Conservation (phyloP, 2,888 invertebrate genomes). For the Lasiommata megera region DNA sequence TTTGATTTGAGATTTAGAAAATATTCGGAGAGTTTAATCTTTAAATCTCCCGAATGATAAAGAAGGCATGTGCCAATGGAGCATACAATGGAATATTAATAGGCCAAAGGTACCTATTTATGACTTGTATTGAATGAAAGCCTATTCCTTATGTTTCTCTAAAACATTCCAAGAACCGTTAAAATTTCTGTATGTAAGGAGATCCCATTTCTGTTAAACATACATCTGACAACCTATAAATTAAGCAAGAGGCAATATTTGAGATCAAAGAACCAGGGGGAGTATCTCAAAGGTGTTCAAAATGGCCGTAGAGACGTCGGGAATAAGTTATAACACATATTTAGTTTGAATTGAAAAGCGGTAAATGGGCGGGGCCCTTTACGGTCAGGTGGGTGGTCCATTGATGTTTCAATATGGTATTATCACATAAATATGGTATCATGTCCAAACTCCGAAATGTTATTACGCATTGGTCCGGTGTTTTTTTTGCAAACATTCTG, state of each 20-base stretch:
- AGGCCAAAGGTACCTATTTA: no score
- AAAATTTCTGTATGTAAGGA: not conserved
- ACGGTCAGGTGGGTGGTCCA: constrained; percentile 69
- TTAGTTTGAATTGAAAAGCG: constrained; percentile 67
- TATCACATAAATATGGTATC: constrained; percentile 36
- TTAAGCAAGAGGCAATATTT: not conserved
- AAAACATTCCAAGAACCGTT: not conserved
- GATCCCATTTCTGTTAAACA: not conserved
- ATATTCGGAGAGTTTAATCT: no score
- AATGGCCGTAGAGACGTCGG: constrained; percentile 24
- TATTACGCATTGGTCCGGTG: no score
- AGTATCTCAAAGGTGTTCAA: constrained; percentile 17
- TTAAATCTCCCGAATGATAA: no score
- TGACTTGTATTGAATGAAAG: no score
- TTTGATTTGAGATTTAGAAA: no score
- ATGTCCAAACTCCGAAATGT: not conserved
- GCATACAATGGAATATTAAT: no score
- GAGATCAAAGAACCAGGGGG: not conserved
- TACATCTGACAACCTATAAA: not conserved
- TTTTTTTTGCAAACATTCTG: no score
- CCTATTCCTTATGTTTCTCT: no score
- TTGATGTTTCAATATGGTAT: constrained; percentile 15
- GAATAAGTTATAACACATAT: constrained; percentile 44
- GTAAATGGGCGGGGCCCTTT: constrained; percentile 59
- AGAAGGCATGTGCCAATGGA: no score